Evolutionary conservation across 2,113 vertebrate species (phyloP), one percentile per base, ranked within the genome.

Genomic region (Porphyrio hochstetteri): DNA sequence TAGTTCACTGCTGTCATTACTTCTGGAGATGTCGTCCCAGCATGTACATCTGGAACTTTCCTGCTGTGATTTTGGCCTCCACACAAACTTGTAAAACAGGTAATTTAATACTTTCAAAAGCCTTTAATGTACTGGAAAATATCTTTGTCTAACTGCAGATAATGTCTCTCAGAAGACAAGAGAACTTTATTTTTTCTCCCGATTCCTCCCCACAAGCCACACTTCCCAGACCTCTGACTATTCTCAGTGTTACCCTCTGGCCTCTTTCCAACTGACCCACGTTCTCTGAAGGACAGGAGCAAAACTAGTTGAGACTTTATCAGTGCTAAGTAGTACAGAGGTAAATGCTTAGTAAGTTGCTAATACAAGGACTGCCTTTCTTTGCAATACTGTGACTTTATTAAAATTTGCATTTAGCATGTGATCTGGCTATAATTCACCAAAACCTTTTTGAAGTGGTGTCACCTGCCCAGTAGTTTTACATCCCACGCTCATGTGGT

Each of bases 391-490:
- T 4, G 10, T 21, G 40, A 59, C 14, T 48, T 33, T n/a, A 14
- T 63, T 13, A 5, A 33, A 57, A 48, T 83, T 55, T 87, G 13
- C 11, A 59, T 67, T 69, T n/a, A 74, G 25, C 9, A 67, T 63
- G n/a, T 74, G 44, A 81, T n/a, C 36, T 36, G 10, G 40, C 16
- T n/a, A 7, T n/a, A 86, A 78, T 59, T 70, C 40, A 75, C 31
- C 38, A 55, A 63, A 74, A 70, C 12, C 36, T 40, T 59, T 19
- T 42, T 44, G 0, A 83, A 86, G 11, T 14, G 33, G 53, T 1
- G 0, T 63, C 65, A 78, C 60, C 69, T 78, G 77, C 42, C 29
- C 2, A 0, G 38, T 19, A 69, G 31, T 52, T 79, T 33, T 0
- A 0, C 16, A 55, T n/a, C 78, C 36, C 60, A 56, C 1, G 1